Conservation (phyloP, 2,888 invertebrate genomes). For the Maniola hyperantus region DNA sequence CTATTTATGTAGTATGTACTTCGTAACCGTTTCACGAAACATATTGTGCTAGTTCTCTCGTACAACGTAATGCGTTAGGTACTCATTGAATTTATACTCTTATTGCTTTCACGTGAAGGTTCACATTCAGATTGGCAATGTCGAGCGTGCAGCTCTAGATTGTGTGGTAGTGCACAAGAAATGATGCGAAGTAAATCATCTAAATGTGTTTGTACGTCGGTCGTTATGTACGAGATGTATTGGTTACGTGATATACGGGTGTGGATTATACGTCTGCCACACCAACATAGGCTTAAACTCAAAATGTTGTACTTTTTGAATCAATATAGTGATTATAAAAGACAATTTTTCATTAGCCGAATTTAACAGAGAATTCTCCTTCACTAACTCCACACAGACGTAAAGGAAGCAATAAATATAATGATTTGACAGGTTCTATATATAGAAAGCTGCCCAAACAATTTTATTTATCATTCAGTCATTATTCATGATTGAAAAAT, state of each 20-base stretch:
- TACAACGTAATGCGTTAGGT: neutral
- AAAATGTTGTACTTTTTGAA: no score
- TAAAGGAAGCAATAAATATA: no score
- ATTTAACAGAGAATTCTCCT: no score
- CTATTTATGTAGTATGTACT: no score
- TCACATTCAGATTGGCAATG: neutral
- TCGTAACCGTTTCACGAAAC: neutral
- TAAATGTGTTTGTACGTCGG: neutral
- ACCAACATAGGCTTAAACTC: no score
- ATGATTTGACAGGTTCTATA: no score
- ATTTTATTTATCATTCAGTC: no score
- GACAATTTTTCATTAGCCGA: no score
- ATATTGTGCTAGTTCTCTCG: neutral
- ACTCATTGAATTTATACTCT: neutral
- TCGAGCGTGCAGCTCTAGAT: neutral
- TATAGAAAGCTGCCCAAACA: no score
- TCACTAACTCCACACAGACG: no score
- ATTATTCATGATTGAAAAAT: no score
- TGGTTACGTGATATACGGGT: neutral
- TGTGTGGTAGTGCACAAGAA: neutral
- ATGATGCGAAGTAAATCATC: slow-evolving; percentile 1
- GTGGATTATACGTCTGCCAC: neutral
- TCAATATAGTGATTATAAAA: no score
- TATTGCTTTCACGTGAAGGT: neutral
- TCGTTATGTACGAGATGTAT: neutral